Base-by-base conservation (phyloP, 2,888 invertebrate genomes). In the Furcula furcula region DNA sequence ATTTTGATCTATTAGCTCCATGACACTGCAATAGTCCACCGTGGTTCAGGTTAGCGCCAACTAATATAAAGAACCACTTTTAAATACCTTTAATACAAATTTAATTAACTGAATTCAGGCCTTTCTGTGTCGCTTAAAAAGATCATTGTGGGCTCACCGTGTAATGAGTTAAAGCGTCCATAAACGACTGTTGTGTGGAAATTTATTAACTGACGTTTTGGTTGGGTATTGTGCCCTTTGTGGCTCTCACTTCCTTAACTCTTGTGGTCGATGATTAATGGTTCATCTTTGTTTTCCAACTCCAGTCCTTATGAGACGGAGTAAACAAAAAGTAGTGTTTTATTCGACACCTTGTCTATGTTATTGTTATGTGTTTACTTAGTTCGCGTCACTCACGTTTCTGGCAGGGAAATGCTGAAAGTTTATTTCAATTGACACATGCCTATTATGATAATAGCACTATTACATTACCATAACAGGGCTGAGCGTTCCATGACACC, bases 1-100 rank as follows among this genome's bases (percentile, higher is more conserved):
- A 87, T 86, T 83, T 70, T 72, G 80, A 86, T 87, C 88, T 87
- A 88, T 88, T 87, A 84, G 68, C 63, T 67, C 55, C 64, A 71
- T 88, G 88, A 88, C 84, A 51, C 31, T 50, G 79, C 87, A 69
- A 28, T 73, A 68, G 59, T 55, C 46, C 37, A 40, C 42, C 49
- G 45, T 59, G 62, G 73, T 76, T 76, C 79, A 77, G 85, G 81
- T 81, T 77, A 83, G 82, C 86, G 83, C 84, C 83, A 74, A 67
- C 64, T 69, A 66, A 76, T 70, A 80, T 74, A 81, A 79, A 80
- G 70, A 75, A 57, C 73, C 64, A 77, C 81, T 82, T 82, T 77
- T 83, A 66, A 65, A 69, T 64, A 61, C 65, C 58, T 54, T 55
- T 60, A 82, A 83, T 84, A 87, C 82, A 85, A 87, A 87, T 88